These are phyloP conservation scores for Ctenosaura bakeri DNA, from an alignment of 2,797 vertebrate genomes.

Conservation along the genomic window DNA sequence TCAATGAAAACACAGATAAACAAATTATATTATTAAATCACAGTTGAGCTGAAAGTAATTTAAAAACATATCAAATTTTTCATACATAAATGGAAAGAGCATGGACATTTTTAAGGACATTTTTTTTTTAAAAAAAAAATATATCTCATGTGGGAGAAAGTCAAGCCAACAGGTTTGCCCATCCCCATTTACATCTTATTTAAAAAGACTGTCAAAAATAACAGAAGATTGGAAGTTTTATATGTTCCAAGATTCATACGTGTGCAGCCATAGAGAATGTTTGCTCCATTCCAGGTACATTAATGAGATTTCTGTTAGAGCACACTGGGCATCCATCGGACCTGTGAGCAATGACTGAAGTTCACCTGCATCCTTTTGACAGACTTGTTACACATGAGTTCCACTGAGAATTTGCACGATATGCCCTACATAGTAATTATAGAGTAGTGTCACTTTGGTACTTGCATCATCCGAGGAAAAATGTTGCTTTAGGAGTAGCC, in stretches of 20 bases:
- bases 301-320: no score
- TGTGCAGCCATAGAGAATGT: background rate
- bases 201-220: background rate
- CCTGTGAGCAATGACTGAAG: background rate
- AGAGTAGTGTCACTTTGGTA: background rate
- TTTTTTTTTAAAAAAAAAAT: no score
- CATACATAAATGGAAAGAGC: no score
- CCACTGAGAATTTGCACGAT: background rate
- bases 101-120: no score
- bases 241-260: background rate
- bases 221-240: background rate
- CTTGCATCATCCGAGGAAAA: background rate
- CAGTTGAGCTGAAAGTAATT: no score
- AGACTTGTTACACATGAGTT: background rate
- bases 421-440: background rate
- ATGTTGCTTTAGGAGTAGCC: background rate
- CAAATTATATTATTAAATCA: no score
- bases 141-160: no score
- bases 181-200: background rate
- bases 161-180: no score
- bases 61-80: no score
- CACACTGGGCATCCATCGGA: background rate
- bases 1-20: no score
- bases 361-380: background rate
- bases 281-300: background rate